phyloP scores from a whole-genome alignment of 1,140 invertebrate genomes.

The Drosophila takahashii region DNA sequence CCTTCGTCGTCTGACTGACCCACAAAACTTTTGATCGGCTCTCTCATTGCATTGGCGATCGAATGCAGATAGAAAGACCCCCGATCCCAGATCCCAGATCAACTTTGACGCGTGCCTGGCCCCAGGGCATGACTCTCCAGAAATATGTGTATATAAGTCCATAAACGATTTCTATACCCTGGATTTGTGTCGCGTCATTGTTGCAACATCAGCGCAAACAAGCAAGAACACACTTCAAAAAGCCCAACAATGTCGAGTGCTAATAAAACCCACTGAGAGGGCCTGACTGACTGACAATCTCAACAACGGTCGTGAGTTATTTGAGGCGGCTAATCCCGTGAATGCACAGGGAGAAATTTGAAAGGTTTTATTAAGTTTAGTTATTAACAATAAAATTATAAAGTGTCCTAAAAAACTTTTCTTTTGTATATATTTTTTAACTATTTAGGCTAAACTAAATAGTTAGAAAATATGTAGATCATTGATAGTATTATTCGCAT shows the following conservation, averaged over 20 bases:
- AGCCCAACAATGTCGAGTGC: constrained; percentile 71
- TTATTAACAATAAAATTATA: too few relatives aligned
- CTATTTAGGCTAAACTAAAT: too few relatives aligned
- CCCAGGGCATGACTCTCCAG: constrained; percentile 54
- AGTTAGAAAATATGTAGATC: too few relatives aligned
- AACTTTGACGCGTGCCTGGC: constrained; percentile 79
- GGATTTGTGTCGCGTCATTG: constrained; percentile 74
- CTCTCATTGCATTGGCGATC: constrained; percentile 10
- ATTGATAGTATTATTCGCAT: too few relatives aligned
- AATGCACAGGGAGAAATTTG: constrained; percentile 5
- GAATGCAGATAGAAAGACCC: constrained; percentile 7
- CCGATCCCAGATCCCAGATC: constrained; percentile 18
- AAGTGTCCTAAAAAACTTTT: too few relatives aligned
- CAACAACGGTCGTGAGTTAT: constrained; percentile 78
- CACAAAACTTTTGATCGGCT: constrained; percentile 12
- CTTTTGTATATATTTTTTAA: too few relatives aligned
- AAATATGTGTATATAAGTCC: constrained; percentile 22
- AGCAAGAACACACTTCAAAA: constrained; percentile 60
- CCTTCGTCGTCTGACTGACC: constrained; percentile 24
- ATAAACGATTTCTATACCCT: constrained; percentile 52
- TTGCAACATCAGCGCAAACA: constrained; percentile 81
- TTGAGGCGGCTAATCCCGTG: constrained; percentile 71
- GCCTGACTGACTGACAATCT: constrained; percentile 77
- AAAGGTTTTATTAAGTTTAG: too few relatives aligned
- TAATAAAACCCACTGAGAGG: constrained; percentile 71